A percentile compares a stretch with the other conserved stretches of the same genome.
These are phyloP conservation scores for Microtus montanus DNA, from an alignment of 2,113 vertebrate genomes.

Conservation along the genomic window DNA sequence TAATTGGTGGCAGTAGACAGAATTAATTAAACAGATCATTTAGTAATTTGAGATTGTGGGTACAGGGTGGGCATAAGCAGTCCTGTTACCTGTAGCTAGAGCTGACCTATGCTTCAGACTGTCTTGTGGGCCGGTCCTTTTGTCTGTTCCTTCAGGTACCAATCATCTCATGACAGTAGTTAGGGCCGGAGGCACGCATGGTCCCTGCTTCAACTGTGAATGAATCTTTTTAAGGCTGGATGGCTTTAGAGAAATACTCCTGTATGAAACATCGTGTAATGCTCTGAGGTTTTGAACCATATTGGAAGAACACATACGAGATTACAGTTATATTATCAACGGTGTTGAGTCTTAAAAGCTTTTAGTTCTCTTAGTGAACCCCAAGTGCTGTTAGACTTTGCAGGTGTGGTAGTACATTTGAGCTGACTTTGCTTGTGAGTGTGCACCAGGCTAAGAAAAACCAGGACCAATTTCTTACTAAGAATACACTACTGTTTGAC, in stretches of 20 bases:
- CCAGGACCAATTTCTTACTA: background rate
- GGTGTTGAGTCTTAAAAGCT: background rate
- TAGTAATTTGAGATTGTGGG: background rate
- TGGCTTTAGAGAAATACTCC: background rate
- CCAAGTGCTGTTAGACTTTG: constrained; percentile 32
- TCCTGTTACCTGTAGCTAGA: background rate
- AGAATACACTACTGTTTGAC: background rate
- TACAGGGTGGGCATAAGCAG: background rate
- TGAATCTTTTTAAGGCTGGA: background rate
- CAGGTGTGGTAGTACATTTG: constrained; percentile 6
- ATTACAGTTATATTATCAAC: background rate
- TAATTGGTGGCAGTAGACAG: background rate
- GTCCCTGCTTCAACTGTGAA: background rate
- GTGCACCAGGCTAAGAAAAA: background rate
- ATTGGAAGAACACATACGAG: background rate
- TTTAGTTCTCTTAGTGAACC: background rate
- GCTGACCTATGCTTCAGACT: background rate
- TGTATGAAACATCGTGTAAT: background rate
- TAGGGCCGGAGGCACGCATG: background rate
- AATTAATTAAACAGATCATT: background rate
- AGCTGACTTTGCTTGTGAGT: constrained; percentile 16
- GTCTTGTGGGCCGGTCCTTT: background rate
- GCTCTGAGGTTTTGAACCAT: constrained; percentile 26
- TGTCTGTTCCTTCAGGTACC: background rate
- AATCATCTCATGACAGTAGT: background rate